A percentile compares a stretch with the other conserved stretches of the same genome.
Evolutionary conservation across 2,888 invertebrate species (phyloP).

Genomic region (Mylabris sibirica): DNA sequence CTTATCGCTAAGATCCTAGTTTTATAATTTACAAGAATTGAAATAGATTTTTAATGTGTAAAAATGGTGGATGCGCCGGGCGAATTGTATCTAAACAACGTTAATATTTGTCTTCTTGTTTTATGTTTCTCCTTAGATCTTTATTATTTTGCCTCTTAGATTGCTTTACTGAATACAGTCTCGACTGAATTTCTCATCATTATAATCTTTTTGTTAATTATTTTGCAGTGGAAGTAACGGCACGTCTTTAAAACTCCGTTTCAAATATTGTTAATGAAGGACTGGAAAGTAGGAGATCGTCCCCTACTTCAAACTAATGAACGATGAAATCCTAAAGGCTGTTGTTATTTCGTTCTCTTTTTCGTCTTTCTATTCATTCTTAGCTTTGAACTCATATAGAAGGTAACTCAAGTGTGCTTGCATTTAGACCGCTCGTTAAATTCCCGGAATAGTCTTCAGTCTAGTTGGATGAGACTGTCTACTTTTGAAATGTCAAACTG

Average conservation of each 20-base stretch:
- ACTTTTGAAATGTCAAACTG: conserved; percentile 26
- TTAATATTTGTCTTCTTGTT: background rate
- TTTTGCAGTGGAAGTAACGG: conserved; percentile 36
- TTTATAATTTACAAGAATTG: background rate
- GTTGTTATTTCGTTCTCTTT: conserved; percentile 25
- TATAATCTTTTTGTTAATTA: conserved; percentile 46
- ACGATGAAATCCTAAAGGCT: conserved; percentile 29
- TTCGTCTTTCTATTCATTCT: background rate
- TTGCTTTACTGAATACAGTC: background rate
- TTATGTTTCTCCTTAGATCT: background rate
- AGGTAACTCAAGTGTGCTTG: conserved; percentile 30
- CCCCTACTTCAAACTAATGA: conserved; percentile 31
- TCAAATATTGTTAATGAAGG: conserved; percentile 50
- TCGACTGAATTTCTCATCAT: conserved; percentile 20
- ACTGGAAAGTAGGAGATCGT: conserved; percentile 30
- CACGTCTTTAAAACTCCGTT: conserved; percentile 41
- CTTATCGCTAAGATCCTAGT: background rate
- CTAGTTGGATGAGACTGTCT: conserved; percentile 15
- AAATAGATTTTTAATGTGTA: background rate
- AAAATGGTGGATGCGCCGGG: conserved; percentile 12
- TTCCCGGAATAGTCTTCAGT: conserved; percentile 33
- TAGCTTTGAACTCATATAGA: background rate
- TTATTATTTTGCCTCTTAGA: background rate
- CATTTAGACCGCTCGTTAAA: conserved; percentile 42
- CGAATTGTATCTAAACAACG: background rate